phyloP scores from a whole-genome alignment of 1,140 invertebrate species.

The Proctacanthus coquilletti region DNA sequence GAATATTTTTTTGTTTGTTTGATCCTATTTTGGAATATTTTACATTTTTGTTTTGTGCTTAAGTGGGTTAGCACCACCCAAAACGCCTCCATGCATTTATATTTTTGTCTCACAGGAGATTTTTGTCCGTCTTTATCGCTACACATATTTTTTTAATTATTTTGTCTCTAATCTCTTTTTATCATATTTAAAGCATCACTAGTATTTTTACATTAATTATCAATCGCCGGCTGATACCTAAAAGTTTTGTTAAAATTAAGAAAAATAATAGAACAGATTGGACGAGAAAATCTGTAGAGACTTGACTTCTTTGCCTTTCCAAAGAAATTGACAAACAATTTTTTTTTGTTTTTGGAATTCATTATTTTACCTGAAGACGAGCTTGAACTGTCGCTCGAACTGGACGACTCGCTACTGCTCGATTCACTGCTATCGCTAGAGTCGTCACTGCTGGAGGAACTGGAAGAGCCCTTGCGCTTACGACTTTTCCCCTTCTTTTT shows the following conservation, averaged over 20 bases:
- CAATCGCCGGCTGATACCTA: background rate
- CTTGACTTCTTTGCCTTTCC: background rate
- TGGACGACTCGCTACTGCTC: conserved; percentile 36
- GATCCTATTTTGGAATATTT: too few species aligned
- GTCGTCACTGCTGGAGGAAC: conserved; percentile 45
- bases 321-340: too few species aligned
- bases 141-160: background rate
- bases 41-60: too few species aligned
- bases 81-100: too few species aligned
- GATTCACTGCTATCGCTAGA: conserved; percentile 42
- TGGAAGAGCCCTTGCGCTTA: conserved; percentile 47
- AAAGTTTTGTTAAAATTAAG: background rate
- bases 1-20: too few species aligned
- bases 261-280: background rate
- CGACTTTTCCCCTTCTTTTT: conserved; percentile 53
- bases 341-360: background rate
- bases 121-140: too few species aligned
- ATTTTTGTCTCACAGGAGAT: too few species aligned
- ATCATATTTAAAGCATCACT: background rate
- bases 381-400: conserved; percentile 41
- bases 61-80: too few species aligned
- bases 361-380: conserved; percentile 40
- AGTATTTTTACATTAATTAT: background rate
- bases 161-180: too few species aligned
- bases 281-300: background rate